Evolutionary conservation across 1,140 invertebrate species (phyloP), one percentile per base, ranked within the genome.

Genomic region (Mylabris phalerata): DNA sequence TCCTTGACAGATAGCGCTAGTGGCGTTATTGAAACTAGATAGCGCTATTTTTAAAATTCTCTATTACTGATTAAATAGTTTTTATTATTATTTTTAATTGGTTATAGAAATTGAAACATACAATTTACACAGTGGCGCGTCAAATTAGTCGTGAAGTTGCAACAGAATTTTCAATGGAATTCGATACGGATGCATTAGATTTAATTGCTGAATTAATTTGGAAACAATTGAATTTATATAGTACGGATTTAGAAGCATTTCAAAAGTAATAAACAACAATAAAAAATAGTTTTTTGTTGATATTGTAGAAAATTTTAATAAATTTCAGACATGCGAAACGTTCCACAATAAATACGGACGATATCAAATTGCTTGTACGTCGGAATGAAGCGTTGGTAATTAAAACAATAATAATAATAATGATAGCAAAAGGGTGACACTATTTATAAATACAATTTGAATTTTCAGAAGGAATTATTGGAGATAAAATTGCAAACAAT

Each of bases 171-270:
- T 71, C 75, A 32, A 73, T 79, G 24, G 74, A 75, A 11, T 67
- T 62, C 45, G 75, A 76, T 57, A 61, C 73, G 10, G 48, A 69
- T 51, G 75, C 76, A 5, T 73, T 76, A 56, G 77, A 79, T 59
- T 62, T 80, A 25, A 76, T 81, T 46, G 71, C 75, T 6, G 80
- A 81, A 68, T 63, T 81, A 6, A 63, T 74, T 13, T 77, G 73
- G 64, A 78, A 76, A 66, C 79, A 80, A 68, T 49, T 81, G 19
- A 52, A 60, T 38, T 50, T 78, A 3, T 79, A 77, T 61, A 75
- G 67, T n/a, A 43, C 69, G 7, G 80, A 81, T 69, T 74, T 82
- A 57, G 79, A 81, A 70, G 74, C 73, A 25, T 82, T 81, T 71
- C 75, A 78, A 6, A 81, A 79, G 80, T 82, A 73, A 10, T 11